Base-by-base conservation (phyloP, 1,140 invertebrate species). In the Atopsyche davidsoni region DNA sequence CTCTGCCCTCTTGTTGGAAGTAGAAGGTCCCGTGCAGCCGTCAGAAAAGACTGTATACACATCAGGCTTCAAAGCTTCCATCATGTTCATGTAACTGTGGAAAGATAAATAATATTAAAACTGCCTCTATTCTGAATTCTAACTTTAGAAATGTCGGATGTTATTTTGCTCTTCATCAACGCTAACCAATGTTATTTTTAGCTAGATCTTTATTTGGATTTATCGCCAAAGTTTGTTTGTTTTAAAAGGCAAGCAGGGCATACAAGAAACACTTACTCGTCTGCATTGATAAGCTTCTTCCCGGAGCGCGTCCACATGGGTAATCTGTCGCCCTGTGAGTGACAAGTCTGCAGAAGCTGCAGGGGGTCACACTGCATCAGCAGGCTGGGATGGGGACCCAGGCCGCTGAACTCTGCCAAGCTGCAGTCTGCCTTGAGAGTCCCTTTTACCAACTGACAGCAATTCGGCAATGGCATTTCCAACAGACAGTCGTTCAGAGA, bases 21-120 rank as follows among this genome's bases (percentile, higher is more conserved):
- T 79, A n/a, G 69, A 58, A 10, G 60, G 55, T 59, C 81, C 74
- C 24, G 82, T 86, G 59, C 86, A 82, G 21, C 79, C 76, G 66
- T 87, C 83, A 58, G 75, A 78, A 13, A 89, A 64, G 13, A 77
- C 74, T 55, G 81, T 72, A 62, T 81, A 87, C 57, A 80, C 74
- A 64, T 83, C 79, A 18, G 85, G 83, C 61, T 79, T 75, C 58
- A 80, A 79, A 34, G 69, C 62, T 67, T 86, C 79, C 1, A 85
- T 72, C 14, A 79, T 60, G 48, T 82, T 69, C 76, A 85, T 81
- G 58, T 82, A 86, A 7, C 66, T 69, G 38, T 38, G 59, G 53
- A 14, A 44, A 52, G 25, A 4, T 4, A 6, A 2, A 19, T 17
- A 39, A 16, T 39, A 19, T 39, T 39, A n/a, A n/a, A n/a, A n/a